Conservation (phyloP, 2,797 vertebrate genomes). For the Trachops cirrhosus region DNA sequence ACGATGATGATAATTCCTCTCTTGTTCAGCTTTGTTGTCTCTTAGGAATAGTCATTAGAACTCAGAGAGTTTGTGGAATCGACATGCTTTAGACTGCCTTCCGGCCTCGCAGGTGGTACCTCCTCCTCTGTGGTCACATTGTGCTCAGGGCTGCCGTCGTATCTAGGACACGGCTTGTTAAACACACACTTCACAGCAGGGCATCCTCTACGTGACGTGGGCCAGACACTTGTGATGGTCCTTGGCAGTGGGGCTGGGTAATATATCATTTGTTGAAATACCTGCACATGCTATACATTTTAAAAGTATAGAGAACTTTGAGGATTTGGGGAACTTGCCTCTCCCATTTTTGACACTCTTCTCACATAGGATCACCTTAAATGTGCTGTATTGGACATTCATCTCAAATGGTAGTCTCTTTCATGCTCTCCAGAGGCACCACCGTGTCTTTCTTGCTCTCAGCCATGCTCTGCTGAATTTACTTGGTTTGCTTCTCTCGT, state of each 20-base stretch:
- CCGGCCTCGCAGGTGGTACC: background rate
- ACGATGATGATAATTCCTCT: background rate
- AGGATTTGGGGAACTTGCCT: background rate
- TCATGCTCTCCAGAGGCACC: background rate
- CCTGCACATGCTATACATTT: background rate
- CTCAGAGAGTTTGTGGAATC: background rate
- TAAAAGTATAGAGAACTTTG: background rate
- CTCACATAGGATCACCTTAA: background rate
- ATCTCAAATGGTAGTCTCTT: background rate
- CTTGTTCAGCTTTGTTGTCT: background rate
- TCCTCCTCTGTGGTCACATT: background rate
- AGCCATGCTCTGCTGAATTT: background rate
- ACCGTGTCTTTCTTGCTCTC: background rate
- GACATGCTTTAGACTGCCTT: background rate
- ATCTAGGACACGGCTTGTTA: background rate
- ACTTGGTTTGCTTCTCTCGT: background rate
- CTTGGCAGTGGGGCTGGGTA: background rate
- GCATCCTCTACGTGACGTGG: background rate
- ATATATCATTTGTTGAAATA: background rate
- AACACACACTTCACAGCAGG: background rate
- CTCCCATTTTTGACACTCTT: background rate
- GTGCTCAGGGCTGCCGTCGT: background rate
- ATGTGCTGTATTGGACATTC: background rate
- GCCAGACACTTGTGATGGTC: background rate
- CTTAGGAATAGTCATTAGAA: background rate